Evolutionary conservation across 1,140 invertebrate genomes (phyloP).

Genomic region (Sitophilus oryzae): DNA sequence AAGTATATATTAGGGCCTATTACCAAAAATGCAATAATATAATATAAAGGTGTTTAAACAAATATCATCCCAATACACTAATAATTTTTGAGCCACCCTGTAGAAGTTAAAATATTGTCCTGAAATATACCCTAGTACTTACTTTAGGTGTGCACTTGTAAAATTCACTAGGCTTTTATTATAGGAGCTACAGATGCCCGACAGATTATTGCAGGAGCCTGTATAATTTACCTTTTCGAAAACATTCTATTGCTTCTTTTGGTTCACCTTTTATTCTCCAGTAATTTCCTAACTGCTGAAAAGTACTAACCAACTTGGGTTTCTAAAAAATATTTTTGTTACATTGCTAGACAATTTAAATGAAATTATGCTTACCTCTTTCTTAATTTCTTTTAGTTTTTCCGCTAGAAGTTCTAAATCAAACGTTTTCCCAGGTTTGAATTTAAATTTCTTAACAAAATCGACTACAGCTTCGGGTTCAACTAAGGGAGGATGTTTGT

Average conservation of each 20-base stretch:
- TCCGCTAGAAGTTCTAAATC: slow-evolving; percentile 73
- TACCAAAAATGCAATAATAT: not conserved
- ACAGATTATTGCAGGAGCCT: too few species aligned
- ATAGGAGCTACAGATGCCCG: too few species aligned
- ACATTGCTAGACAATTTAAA: not conserved
- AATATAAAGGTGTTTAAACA: not conserved
- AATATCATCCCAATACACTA: too few species aligned
- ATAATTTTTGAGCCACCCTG: too few species aligned
- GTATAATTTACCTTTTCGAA: slow-evolving; percentile 60
- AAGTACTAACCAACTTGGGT: slow-evolving; percentile 78
- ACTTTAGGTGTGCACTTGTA: too few species aligned
- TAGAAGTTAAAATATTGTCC: too few species aligned
- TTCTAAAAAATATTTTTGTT: slow-evolving; percentile 50
- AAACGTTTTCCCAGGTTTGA: slow-evolving; percentile 59
- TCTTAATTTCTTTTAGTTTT: slow-evolving; percentile 72
- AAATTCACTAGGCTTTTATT: too few species aligned
- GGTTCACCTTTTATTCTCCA: slow-evolving; percentile 81
- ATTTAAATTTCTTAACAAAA: slow-evolving; percentile 57
- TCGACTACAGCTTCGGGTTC: slow-evolving; percentile 65
- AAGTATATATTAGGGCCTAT: too few species aligned
- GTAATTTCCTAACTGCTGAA: slow-evolving; percentile 86
- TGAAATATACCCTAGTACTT: too few species aligned
- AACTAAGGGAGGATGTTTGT: slow-evolving; percentile 52
- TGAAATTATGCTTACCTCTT: slow-evolving; percentile 51
- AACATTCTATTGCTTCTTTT: slow-evolving; percentile 79